Evolutionary conservation across 2,888 invertebrate species (phyloP).

Genomic region (Tachina fera): DNA sequence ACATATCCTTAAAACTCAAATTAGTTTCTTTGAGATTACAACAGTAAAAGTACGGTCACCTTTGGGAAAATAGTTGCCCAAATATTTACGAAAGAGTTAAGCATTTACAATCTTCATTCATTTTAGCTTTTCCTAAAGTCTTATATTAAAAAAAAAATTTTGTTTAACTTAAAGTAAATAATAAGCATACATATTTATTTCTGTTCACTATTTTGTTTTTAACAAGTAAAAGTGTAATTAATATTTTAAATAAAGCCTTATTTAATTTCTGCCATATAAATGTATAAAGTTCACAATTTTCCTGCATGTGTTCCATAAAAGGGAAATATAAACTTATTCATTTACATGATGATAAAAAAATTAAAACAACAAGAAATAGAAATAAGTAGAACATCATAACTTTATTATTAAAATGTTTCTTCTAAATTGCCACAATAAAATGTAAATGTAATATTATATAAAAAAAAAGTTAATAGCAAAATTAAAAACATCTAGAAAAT

Average conservation of each 20-base stretch:
- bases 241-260: conserved; percentile 28
- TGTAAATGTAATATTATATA: conserved; percentile 62
- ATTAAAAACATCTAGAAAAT: conserved; percentile 46
- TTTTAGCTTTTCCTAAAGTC: too few relatives aligned
- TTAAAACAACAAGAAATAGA: background rate
- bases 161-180: too few relatives aligned
- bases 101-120: too few relatives aligned
- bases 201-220: background rate
- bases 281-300: background rate
- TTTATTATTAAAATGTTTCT: conserved; percentile 55
- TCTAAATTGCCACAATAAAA: conserved; percentile 68
- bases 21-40: too few relatives aligned
- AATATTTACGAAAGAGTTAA: too few relatives aligned
- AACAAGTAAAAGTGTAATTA: background rate
- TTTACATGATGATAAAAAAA: background rate
- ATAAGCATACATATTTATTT: background rate
- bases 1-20: too few relatives aligned
- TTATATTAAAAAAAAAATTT: too few relatives aligned
- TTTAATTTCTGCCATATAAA: background rate
- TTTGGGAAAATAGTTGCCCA: too few relatives aligned
- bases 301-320: background rate
- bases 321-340: background rate
- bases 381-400: conserved; percentile 48
- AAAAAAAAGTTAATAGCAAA: too few relatives aligned
- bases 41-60: too few relatives aligned